Evolutionary conservation across 2,888 invertebrate genomes (phyloP).

Genomic region (Tiliacea citrago): DNA sequence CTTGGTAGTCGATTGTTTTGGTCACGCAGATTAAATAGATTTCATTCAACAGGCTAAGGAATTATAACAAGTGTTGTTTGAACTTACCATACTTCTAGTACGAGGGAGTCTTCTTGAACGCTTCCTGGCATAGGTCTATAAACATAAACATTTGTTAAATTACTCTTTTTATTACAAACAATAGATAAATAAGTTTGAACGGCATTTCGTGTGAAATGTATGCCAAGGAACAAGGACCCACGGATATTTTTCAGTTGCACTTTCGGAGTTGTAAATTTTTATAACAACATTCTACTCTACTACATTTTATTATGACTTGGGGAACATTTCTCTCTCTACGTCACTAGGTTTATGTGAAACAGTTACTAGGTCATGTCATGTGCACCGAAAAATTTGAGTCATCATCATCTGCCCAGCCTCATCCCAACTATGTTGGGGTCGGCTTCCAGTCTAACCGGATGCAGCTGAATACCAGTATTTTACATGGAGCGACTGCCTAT

Average conservation of each 20-base stretch:
- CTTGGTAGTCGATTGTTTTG: slow-evolving; percentile 57
- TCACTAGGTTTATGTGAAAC: slow-evolving; percentile 36
- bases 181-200: slow-evolving; percentile 21
- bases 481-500: too few species aligned
- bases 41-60: slow-evolving; percentile 46
- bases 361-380: neutral
- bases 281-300: slow-evolving; percentile 37
- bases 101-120: slow-evolving; percentile 93
- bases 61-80: slow-evolving; percentile 18
- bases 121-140: slow-evolving; percentile 94
- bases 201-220: slow-evolving; percentile 31
- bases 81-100: slow-evolving; percentile 95
- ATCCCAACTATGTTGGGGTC: too few species aligned
- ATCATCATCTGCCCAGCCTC: too few species aligned
- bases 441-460: too few species aligned
- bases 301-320: slow-evolving; percentile 40
- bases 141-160: slow-evolving; percentile 62
- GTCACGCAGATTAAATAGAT: slow-evolving; percentile 60
- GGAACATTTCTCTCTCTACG: slow-evolving; percentile 39
- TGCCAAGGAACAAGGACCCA: slow-evolving; percentile 68
- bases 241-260: slow-evolving; percentile 58
- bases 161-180: slow-evolving; percentile 30
- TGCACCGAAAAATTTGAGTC: neutral
- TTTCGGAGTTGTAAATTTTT: slow-evolving; percentile 58
- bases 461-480: too few species aligned